Base-by-base conservation (phyloP, 2,113 vertebrate genomes). In the Sisor rabdophorus region DNA sequence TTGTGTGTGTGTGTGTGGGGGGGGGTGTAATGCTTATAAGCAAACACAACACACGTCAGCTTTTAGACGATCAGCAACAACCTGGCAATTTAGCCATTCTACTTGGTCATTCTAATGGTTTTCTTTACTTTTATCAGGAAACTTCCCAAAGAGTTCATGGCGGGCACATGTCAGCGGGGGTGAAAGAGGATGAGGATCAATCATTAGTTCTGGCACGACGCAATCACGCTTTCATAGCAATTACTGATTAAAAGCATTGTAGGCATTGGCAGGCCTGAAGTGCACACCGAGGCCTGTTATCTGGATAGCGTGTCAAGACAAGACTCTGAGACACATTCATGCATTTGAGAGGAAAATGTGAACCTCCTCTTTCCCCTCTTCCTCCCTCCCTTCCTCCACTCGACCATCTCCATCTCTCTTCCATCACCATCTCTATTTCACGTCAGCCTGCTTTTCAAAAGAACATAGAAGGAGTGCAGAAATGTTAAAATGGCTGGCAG, bases 101-200 rank as follows among this genome's bases (percentile, higher is more conserved):
- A 85, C 86, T 91, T 90, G 90, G n/a, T n/a, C n/a, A n/a, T n/a
- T n/a, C n/a, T n/a, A 91, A 89, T 80, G 84, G 86, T 90, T 88
- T 89, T 87, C 86, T 89, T 90, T 84, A 90, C 86, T 78, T 84
- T 84, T 80, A 79, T 84, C 80, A 82, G 82, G 80, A 84, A 73
- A 86, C 84, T 81, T 82, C 73, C 55, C 20, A 40, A 81, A 80
- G 67, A 85, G 79, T 77, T 79, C 80, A 72, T 19, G 65, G n/a
- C 0, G 60, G 48, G 9, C 72, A 60, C 52, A 50, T 82, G 83
- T 84, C 83, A 85, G 83, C 56, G 67, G 78, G 80, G 76, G 85
- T 76, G 85, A 89, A 85, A 64, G 85, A 83, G 80, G 70, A 83
- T 80, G 81, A 84, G 84, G 84, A 90, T 90, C 89, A 89, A 91